Conservation (phyloP, 2,888 invertebrate genomes). For the Cryptophagus acutangulus region DNA sequence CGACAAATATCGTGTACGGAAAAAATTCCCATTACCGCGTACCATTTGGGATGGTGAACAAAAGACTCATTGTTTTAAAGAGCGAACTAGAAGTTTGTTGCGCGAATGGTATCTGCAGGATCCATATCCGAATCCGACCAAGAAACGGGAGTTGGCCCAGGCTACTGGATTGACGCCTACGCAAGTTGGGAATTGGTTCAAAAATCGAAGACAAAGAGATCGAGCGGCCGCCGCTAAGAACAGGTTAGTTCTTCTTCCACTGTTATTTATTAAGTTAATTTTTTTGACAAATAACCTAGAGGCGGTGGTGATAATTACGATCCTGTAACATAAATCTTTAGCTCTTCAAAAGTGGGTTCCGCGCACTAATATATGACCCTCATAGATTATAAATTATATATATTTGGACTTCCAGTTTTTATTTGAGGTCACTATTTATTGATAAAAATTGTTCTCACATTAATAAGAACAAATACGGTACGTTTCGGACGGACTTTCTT, state of each 20-base stretch:
- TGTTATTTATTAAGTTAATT: slow-evolving; percentile 22
- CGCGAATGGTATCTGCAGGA: slow-evolving; percentile 98
- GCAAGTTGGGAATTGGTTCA: slow-evolving; percentile 93
- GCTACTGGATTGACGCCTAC: slow-evolving; percentile 90
- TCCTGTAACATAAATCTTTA: slow-evolving; percentile 24
- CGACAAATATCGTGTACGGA: slow-evolving; percentile 87
- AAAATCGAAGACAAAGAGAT: slow-evolving; percentile 82
- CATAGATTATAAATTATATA: too few species aligned
- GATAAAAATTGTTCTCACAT: too few species aligned
- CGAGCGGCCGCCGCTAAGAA: slow-evolving; percentile 93
- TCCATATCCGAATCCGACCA: slow-evolving; percentile 92
- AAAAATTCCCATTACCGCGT: slow-evolving; percentile 87
- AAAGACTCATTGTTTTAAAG: slow-evolving; percentile 95
- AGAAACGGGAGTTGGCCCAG: slow-evolving; percentile 85
- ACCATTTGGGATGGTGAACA: slow-evolving; percentile 96
- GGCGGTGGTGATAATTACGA: slow-evolving; percentile 28
- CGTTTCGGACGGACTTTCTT: too few species aligned
- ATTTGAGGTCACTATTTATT: too few species aligned
- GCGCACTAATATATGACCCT: too few species aligned
- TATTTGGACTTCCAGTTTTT: too few species aligned
- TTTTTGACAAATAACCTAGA: slow-evolving; percentile 28
- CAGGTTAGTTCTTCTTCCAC: too few species aligned
- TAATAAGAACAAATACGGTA: too few species aligned
- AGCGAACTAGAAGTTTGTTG: slow-evolving; percentile 88
- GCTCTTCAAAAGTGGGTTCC: too few species aligned